Conservation (phyloP, 2,113 vertebrate genomes). For the Rallus limicola region DNA sequence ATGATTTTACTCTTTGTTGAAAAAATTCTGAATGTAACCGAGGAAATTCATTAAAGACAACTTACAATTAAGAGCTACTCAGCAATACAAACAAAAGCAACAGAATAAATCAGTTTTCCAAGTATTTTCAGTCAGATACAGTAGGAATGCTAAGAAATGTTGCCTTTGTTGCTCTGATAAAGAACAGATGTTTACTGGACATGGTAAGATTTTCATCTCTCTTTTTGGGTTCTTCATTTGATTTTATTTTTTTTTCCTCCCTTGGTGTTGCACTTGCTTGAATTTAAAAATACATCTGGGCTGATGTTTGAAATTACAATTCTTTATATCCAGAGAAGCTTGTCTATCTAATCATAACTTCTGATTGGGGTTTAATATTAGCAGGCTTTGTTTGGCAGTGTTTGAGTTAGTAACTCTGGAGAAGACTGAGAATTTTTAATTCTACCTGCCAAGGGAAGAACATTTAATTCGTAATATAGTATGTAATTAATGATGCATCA, state of each 20-base stretch:
- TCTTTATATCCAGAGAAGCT: neutral
- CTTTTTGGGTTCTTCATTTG: neutral
- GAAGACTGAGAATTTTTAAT: neutral
- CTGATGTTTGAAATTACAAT: neutral
- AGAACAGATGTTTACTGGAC: neutral
- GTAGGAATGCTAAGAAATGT: neutral
- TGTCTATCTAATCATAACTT: neutral
- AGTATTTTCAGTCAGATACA: neutral
- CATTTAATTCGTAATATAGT: neutral
- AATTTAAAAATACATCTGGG: neutral
- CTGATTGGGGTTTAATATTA: neutral
- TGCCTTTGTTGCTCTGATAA: neutral
- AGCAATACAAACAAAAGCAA: neutral
- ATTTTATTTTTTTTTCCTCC: neutral
- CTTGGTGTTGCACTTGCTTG: neutral
- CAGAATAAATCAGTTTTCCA: neutral
- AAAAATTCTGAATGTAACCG: neutral
- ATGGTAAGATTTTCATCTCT: neutral
- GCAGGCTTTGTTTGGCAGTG: neutral
- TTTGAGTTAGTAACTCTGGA: neutral
- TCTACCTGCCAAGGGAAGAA: neutral
- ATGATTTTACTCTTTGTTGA: neutral
- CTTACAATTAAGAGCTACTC: neutral
- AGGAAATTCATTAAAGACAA: neutral
- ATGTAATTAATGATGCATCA: neutral